phyloP scores from a whole-genome alignment of 2,113 vertebrate species.

The Alligator sinensis region DNA sequence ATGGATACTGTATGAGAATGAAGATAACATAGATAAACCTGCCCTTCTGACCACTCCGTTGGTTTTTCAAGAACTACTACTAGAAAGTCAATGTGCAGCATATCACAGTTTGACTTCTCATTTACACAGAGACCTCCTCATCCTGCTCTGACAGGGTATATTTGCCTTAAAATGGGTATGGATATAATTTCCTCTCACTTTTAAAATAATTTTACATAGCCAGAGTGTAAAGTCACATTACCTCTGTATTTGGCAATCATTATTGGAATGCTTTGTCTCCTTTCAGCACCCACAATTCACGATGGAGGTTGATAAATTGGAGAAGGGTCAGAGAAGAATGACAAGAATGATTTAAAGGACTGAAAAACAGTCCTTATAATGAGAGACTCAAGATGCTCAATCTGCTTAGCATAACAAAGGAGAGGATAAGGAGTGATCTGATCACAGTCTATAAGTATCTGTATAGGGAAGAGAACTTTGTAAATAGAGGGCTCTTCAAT shows the following conservation, averaged over 20 bases:
- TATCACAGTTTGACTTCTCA: neutral
- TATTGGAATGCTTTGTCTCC: accelerated
- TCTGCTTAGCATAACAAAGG: too few species aligned
- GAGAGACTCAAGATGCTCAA: neutral
- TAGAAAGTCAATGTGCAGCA: neutral
- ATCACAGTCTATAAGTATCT: too few species aligned
- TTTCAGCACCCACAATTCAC: accelerated
- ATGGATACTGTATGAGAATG: neutral
- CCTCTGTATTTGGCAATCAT: neutral
- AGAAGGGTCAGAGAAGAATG: neutral
- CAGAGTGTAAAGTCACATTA: neutral
- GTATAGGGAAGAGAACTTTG: too few species aligned
- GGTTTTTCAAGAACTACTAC: neutral
- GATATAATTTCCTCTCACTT: neutral
- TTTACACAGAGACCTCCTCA: neutral
- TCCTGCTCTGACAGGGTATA: neutral
- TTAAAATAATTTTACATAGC: neutral
- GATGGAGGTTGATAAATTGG: neutral
- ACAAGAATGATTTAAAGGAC: neutral
- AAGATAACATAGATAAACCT: neutral
- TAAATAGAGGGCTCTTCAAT: too few species aligned
- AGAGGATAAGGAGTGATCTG: too few species aligned
- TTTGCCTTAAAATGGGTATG: neutral
- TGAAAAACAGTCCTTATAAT: neutral
- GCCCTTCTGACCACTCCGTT: neutral